Evolutionary conservation across 1,140 invertebrate species (phyloP).

Genomic region (Penaeus chinensis): DNA sequence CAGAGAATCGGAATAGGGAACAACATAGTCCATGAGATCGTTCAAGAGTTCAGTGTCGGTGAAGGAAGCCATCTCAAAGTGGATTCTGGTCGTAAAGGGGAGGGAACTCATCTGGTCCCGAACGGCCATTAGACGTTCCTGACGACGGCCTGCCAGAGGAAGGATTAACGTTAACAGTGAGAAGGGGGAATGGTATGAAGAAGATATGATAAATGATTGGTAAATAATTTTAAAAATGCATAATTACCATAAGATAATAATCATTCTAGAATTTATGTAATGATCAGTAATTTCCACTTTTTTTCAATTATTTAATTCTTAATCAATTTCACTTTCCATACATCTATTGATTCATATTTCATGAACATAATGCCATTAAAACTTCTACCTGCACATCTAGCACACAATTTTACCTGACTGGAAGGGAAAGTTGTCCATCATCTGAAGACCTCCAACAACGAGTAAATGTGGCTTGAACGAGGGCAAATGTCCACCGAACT

Average conservation of each 20-base stretch:
- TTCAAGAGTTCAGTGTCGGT: conserved; percentile 78
- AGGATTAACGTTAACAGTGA: neutral
- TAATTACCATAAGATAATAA: too few species aligned
- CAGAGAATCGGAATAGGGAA: conserved; percentile 85
- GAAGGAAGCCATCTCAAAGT: conserved; percentile 92
- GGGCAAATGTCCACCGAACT: conserved; percentile 75
- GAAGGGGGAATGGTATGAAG: neutral
- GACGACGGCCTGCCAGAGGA: conserved; percentile 73
- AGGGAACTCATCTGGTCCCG: conserved; percentile 77
- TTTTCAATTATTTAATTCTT: too few species aligned
- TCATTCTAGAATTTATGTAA: too few species aligned
- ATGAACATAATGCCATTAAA: too few species aligned
- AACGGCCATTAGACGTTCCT: conserved; percentile 76
- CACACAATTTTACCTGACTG: conserved; percentile 69
- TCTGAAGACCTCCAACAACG: conserved; percentile 86
- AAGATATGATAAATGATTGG: neutral
- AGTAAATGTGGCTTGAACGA: conserved; percentile 80
- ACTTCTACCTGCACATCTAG: too few species aligned
- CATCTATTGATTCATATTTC: too few species aligned
- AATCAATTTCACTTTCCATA: too few species aligned
- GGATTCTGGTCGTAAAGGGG: conserved; percentile 75
- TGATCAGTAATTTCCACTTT: too few species aligned
- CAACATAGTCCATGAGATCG: conserved; percentile 77
- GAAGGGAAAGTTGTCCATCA: conserved; percentile 92
- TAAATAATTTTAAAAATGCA: neutral